phyloP scores from a whole-genome alignment of 2,888 invertebrate genomes.

The Cantharis flavilabris region DNA sequence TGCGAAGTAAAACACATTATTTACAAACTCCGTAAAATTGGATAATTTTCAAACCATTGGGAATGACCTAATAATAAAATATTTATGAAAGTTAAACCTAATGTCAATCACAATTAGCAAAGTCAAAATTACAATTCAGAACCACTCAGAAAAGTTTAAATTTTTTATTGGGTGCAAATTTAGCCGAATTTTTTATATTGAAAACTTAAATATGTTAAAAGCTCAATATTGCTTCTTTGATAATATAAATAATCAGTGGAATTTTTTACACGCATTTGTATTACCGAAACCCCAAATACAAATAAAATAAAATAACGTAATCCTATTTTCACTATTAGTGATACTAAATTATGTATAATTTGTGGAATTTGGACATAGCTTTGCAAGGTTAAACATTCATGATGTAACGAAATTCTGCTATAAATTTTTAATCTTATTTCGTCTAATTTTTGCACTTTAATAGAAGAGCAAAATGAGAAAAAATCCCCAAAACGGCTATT shows the following conservation, averaged over 20 bases:
- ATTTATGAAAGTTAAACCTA: constrained; percentile 43
- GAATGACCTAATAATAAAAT: constrained; percentile 28
- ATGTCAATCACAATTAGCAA: constrained; percentile 40
- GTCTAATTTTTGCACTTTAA: too few relatives aligned
- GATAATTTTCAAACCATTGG: constrained; percentile 21
- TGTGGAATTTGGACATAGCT: not conserved
- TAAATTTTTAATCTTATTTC: too few relatives aligned
- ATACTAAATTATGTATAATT: not conserved
- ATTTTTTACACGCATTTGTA: too few relatives aligned
- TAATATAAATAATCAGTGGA: too few relatives aligned
- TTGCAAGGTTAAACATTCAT: not conserved
- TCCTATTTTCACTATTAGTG: not conserved
- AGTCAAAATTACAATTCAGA: constrained; percentile 27
- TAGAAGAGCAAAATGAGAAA: too few relatives aligned
- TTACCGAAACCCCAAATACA: too few relatives aligned
- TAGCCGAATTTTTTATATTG: not conserved
- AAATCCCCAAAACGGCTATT: too few relatives aligned
- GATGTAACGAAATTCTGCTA: too few relatives aligned
- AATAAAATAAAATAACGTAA: not conserved
- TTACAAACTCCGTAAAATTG: constrained; percentile 5
- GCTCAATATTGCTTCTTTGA: not conserved
- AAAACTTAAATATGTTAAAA: not conserved
- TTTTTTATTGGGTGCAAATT: not conserved
- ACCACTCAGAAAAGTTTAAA: not conserved
- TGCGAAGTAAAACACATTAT: not conserved